A percentile compares a stretch with the other conserved stretches of the same genome.
These are phyloP conservation scores for Adelphocoris suturalis DNA, from an alignment of 2,888 invertebrate species.

Conservation along the genomic window DNA sequence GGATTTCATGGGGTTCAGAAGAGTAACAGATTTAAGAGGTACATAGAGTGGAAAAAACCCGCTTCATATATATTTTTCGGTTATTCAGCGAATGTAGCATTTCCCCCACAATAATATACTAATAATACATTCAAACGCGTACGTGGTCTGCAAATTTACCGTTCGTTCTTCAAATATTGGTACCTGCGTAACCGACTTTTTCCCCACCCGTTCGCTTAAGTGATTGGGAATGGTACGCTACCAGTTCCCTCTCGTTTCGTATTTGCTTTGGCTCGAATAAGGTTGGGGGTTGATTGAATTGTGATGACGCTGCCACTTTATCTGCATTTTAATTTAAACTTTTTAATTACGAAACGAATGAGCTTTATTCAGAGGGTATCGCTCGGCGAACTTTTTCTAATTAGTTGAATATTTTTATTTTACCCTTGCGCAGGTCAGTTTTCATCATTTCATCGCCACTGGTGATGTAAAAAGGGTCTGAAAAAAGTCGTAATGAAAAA, in stretches of 20 bases:
- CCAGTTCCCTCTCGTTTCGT: neutral
- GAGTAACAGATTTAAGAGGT: too few species aligned
- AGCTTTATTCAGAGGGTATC: neutral
- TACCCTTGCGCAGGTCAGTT: neutral
- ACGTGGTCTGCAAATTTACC: too few species aligned
- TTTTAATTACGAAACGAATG: slow-evolving; percentile 25
- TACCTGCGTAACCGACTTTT: neutral
- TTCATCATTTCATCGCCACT: too few species aligned
- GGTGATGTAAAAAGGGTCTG: too few species aligned
- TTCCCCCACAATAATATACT: too few species aligned
- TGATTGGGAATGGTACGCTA: neutral
- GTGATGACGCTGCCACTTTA: slow-evolving; percentile 40
- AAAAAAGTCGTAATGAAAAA: too few species aligned
- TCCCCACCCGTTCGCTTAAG: neutral
- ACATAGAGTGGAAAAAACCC: too few species aligned
- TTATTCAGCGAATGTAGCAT: too few species aligned
- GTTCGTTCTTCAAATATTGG: too few species aligned
- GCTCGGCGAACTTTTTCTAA: neutral
- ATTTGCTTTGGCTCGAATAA: slow-evolving; percentile 22
- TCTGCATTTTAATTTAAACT: slow-evolving; percentile 41
- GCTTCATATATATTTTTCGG: too few species aligned
- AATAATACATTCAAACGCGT: too few species aligned
- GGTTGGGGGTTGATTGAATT: slow-evolving; percentile 26
- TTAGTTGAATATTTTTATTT: slow-evolving; percentile 15
- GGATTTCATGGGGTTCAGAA: too few species aligned